Percentiles rank a stretch among this genome's conserved stretches.
These are phyloP conservation scores for Epistrophe grossulariae DNA, from an alignment of 2,888 invertebrate species.

Conservation along the genomic window DNA sequence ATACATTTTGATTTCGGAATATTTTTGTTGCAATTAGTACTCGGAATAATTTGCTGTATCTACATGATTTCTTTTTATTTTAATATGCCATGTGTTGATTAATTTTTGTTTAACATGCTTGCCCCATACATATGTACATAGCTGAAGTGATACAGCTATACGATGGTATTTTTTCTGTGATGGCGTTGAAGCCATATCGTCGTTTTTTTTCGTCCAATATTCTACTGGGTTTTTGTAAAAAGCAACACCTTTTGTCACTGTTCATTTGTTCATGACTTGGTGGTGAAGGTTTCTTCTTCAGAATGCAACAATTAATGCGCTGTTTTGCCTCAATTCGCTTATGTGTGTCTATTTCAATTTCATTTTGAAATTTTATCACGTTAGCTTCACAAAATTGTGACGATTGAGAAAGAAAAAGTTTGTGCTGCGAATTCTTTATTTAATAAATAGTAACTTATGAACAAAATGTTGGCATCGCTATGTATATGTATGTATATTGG, in stretches of 20 bases:
- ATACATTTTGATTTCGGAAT: too few relatives aligned
- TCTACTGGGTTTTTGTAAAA: background rate
- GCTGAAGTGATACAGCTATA: too few relatives aligned
- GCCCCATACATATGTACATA: background rate
- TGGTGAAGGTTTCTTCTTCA: conserved; percentile 6
- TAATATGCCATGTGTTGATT: background rate
- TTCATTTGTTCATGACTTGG: background rate
- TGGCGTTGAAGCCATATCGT: too few relatives aligned
- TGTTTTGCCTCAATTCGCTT: background rate
- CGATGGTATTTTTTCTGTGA: background rate
- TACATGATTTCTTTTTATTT: background rate
- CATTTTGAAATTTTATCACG: conserved; percentile 5
- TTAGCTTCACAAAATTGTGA: background rate
- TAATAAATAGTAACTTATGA: background rate
- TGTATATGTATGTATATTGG: too few relatives aligned
- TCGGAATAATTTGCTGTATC: background rate
- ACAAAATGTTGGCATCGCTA: background rate
- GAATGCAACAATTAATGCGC: conserved; percentile 21
- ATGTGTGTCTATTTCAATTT: background rate
- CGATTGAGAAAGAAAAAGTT: background rate
- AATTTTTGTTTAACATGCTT: background rate
- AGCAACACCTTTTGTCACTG: background rate
- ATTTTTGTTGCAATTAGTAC: background rate
- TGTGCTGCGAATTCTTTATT: conserved; percentile 7
- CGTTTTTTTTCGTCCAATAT: background rate